phyloP scores from a whole-genome alignment of 2,113 vertebrate species.

The Sardina pilchardus region DNA sequence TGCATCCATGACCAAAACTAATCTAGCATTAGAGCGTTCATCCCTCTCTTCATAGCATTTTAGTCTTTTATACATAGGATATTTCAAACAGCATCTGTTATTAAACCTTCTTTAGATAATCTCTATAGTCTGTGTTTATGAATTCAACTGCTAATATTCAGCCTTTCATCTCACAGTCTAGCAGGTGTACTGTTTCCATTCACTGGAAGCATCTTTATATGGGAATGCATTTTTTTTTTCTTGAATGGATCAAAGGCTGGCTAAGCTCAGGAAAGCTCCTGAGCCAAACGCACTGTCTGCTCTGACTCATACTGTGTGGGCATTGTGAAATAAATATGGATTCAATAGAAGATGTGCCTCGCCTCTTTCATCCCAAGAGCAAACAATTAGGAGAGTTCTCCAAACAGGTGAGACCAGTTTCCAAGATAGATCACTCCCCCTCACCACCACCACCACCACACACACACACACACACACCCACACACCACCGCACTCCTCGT shows the following conservation, averaged over 20 bases:
- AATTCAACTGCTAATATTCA: constrained; percentile 55
- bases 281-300: constrained; percentile 57
- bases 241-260: constrained; percentile 60
- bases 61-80: constrained; percentile 53
- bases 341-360: constrained; percentile 24
- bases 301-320: constrained; percentile 56
- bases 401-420: constrained; percentile 19
- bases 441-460: no score
- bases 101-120: constrained; percentile 61
- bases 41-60: constrained; percentile 45
- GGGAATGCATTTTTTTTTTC: constrained; percentile 61
- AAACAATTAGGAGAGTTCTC: not conserved
- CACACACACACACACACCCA: not conserved
- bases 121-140: constrained; percentile 62
- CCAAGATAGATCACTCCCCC: not conserved
- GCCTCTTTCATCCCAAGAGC: constrained; percentile 23
- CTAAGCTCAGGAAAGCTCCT: constrained; percentile 54
- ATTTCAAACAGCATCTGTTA: constrained; percentile 48
- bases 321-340: constrained; percentile 51
- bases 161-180: constrained; percentile 33
- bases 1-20: constrained; percentile 21
- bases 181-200: constrained; percentile 8
- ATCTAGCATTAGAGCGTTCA: constrained; percentile 25
- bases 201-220: constrained; percentile 46
- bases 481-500: constrained; percentile 14